Evolutionary conservation across 2,113 vertebrate genomes (phyloP), one percentile per base, ranked within the genome.

Genomic region (Amblyopsis rosae): DNA sequence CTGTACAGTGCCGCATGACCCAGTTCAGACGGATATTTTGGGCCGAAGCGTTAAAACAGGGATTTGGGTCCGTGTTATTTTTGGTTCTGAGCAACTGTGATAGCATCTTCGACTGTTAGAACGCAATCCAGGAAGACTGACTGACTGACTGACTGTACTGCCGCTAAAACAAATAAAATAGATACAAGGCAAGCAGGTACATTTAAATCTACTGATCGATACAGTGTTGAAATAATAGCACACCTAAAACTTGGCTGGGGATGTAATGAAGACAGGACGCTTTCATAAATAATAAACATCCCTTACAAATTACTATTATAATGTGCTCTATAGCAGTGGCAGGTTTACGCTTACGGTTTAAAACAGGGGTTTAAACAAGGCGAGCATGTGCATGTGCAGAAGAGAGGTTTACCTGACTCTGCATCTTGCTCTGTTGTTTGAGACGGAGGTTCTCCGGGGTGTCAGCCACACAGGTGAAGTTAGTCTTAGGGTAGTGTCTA

Each of bases 401-500:
- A 46, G 3, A 17, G 46, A n/a, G 13, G 32, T 80, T 92, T 91
- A 99, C 98, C 93, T 95, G 94, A 91, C 98, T 99, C 91, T 99
- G 97, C 70, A 98, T 95, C 92, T 96, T 94, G 1, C 93, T 98
- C 93, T 99, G 98, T 86, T 98, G 92, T 94, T 98, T 97, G 67
- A 99, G 95, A 15, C 98, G 96, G 81, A 96, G 93, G 88, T 99
- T 99, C 93, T 99, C 96, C 1, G 96, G 97, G 68, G 98, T 98
- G 88, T 99, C 97, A 3, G 96, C 95, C 90, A 98, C 97, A 76
- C 91, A 93, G 86, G 97, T 99, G 92, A 97, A 98, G 77, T 93
- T 91, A 75, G 96, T 94, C 92, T 96, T 98, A 65, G 97, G 97
- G 92, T 99, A 99, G 93, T 99, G 97, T 92, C 96, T 99, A 92